A percentile compares a stretch with the other conserved stretches of the same genome.
Conservation (phyloP, 2,113 vertebrate genomes). For the Spilogale gracilis region DNA sequence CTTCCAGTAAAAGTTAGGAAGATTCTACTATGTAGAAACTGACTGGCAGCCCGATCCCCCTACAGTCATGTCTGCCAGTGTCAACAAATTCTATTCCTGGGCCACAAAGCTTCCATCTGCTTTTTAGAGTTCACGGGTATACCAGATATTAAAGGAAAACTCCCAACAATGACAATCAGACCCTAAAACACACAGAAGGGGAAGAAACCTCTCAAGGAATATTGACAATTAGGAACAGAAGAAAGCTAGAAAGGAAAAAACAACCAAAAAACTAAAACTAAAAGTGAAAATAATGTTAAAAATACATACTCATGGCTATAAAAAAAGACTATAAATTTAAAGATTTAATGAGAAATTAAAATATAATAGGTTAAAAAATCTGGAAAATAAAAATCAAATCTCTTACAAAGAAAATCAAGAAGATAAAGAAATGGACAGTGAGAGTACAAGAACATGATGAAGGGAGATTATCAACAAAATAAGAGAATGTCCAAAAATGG, state of each 20-base stretch:
- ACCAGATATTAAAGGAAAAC: background rate
- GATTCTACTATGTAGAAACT: background rate
- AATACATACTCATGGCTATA: background rate
- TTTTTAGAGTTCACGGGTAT: background rate
- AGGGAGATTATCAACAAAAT: background rate
- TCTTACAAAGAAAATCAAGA: slow-evolving; percentile 23
- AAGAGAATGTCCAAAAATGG: background rate
- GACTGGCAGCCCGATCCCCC: background rate
- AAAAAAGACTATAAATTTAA: background rate
- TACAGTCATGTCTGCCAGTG: background rate
- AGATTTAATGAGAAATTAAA: background rate
- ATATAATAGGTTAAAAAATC: background rate
- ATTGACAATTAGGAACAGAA: background rate
- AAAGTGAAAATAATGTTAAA: background rate
- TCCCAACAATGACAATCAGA: background rate
- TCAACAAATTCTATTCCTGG: background rate
- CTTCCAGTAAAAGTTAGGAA: background rate
- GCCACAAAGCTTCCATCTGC: background rate
- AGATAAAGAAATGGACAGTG: background rate
- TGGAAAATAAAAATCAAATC: slow-evolving; percentile 9
- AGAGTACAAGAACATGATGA: background rate
- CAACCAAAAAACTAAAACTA: background rate
- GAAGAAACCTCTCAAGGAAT: background rate
- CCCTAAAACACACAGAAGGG: background rate
- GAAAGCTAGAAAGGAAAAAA: background rate